phyloP scores from a whole-genome alignment of 2,888 invertebrate genomes.

The Lapara coniferarum region DNA sequence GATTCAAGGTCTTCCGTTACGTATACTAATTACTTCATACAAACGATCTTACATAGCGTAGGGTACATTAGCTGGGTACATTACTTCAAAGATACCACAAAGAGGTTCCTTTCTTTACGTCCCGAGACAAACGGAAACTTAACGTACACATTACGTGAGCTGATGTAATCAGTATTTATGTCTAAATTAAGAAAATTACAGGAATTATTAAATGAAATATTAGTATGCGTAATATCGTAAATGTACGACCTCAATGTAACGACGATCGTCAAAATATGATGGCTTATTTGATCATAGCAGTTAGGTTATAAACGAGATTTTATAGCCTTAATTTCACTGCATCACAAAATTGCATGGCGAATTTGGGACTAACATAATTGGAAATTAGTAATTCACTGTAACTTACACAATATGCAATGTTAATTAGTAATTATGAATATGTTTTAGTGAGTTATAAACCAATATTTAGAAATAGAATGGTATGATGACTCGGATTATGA shows the following conservation, averaged over 20 bases:
- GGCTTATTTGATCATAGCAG: conserved; percentile 40
- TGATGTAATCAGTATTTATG: conserved; percentile 35
- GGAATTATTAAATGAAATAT: not conserved
- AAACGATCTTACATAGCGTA: not conserved
- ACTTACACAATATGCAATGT: too few species aligned
- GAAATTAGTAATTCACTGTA: not conserved
- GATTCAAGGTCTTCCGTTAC: not conserved
- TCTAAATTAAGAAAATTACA: conserved; percentile 24
- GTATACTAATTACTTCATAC: conserved; percentile 1
- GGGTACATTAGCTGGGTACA: conserved; percentile 1
- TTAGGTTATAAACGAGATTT: conserved; percentile 30
- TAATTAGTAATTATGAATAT: too few species aligned
- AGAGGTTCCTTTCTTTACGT: not conserved
- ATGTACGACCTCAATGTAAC: conserved; percentile 20
- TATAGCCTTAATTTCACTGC: not conserved
- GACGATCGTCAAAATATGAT: conserved; percentile 42
- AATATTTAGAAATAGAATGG: not conserved
- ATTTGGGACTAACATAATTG: not conserved
- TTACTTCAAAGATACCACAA: not conserved
- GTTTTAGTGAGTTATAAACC: not conserved
- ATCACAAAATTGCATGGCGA: not conserved
- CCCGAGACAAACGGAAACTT: conserved; percentile 44
- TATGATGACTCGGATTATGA: not conserved
- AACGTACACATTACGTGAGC: conserved; percentile 44
- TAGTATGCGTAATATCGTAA: not conserved